A percentile compares a stretch with the other conserved stretches of the same genome.
phyloP scores from a whole-genome alignment of 1,140 invertebrate genomes.

The Dendrolimus kikuchii region DNA sequence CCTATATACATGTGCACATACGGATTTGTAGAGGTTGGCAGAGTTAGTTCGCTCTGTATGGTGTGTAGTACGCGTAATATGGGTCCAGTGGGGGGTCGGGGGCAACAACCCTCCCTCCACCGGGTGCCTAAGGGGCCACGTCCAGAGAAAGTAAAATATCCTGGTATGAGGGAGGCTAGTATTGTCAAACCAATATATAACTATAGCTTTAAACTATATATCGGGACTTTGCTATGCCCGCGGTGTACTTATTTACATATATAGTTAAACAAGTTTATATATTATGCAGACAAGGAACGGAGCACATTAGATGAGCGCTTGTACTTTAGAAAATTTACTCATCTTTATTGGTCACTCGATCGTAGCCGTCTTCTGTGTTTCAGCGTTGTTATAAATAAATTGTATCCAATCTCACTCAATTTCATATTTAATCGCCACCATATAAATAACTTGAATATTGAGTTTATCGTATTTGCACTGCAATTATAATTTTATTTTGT shows the following conservation, averaged over 20 bases:
- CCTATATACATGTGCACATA: conserved; percentile 51
- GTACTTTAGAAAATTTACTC: background rate
- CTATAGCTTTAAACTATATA: conserved; percentile 69
- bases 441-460: no score
- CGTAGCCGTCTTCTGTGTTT: no score
- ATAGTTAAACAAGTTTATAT: conserved; percentile 55
- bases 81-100: conserved; percentile 34
- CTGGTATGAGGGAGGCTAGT: conserved; percentile 65
- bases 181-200: conserved; percentile 67
- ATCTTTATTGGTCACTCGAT: no score
- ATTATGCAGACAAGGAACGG: conserved; percentile 63
- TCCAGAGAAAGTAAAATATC: conserved; percentile 69
- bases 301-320: conserved; percentile 41
- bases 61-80: conserved; percentile 58
- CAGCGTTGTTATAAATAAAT: no score
- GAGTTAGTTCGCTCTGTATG: conserved; percentile 66
- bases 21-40: conserved; percentile 56
- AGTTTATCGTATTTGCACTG: no score
- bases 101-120: conserved; percentile 26
- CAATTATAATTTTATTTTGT: no score
- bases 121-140: conserved; percentile 58
- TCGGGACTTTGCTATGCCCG: conserved; percentile 36
- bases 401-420: no score
- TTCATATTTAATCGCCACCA: no score
- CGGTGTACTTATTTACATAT: conserved; percentile 64